Base-by-base conservation (phyloP, 2,797 vertebrate genomes). In the Anas bahamensis region DNA sequence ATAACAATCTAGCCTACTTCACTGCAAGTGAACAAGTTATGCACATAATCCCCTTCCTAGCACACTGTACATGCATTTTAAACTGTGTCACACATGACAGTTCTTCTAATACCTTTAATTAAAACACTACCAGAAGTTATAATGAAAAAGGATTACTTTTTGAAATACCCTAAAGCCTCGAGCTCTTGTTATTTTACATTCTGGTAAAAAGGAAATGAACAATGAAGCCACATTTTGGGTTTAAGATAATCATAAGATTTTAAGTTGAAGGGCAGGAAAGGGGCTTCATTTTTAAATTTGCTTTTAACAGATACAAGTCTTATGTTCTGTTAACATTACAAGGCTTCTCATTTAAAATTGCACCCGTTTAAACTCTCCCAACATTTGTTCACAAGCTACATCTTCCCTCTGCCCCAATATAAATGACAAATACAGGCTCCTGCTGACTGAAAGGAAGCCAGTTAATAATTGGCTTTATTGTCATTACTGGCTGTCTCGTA, bases 81-180 rank as follows among this genome's bases (percentile, higher is more conserved):
- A 94, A 93, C 85, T 37, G 80, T 81, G 82, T 89, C 11, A 31
- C 72, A 69, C 69, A 24, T 68, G 81, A 86, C 0, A 3, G 44
- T 88, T 89, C 87, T 88, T 42, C 82, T 94, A 96, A 95, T 91
- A 87, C 65, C 77, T 94, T 95, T 92, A 97, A 94, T 96, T 95
- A 97, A 95, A 95, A 85, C 86, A 92, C 79, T 92, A 96, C 64
- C 68, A 96, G 79, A 93, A 93, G 86, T 94, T 75, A 84, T 77
- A 90, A 95, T 79, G 88, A 96, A 96, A 93, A 96, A n/a, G 79
- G 82, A 92, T 95, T 96, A 89, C 17, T 57, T 85, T 53, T 88
- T 71, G 76, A 35, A 81, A 88, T 79, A 79, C 50, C 46, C 60
- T 94, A 93, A 91, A 87, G 86, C 72, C 83, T 93, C 63, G 31